Evolutionary conservation across 2,797 vertebrate species (phyloP).

Genomic region (Mastacembelus armatus): DNA sequence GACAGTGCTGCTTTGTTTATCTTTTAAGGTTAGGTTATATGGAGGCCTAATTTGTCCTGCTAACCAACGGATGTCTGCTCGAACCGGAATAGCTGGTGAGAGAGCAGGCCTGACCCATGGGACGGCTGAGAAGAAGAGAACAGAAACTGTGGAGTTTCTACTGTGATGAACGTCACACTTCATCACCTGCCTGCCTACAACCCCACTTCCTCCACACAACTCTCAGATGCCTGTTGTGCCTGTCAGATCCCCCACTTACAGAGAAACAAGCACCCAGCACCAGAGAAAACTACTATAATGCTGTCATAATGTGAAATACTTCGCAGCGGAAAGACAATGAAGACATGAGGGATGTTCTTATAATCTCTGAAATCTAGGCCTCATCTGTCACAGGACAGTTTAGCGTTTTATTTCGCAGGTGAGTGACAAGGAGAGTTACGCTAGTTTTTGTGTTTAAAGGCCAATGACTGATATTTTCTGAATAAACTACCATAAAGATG

Average conservation of each 20-base stretch:
- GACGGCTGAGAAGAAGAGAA: constrained; percentile 68
- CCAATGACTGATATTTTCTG: not conserved
- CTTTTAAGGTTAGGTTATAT: no score
- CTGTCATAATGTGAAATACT: not conserved
- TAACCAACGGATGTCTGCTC: constrained; percentile 63
- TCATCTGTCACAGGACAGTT: not conserved
- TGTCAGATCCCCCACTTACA: not conserved
- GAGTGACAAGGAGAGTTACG: not conserved
- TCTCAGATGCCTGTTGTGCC: constrained; percentile 5
- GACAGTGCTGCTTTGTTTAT: no score
- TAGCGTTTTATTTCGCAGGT: no score
- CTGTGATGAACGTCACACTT: constrained; percentile 62
- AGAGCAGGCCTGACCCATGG: constrained; percentile 54
- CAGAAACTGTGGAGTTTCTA: constrained; percentile 75
- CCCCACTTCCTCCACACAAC: constrained; percentile 35
- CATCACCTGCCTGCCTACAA: constrained; percentile 49
- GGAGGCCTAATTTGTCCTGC: constrained; percentile 14
- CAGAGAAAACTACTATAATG: not conserved
- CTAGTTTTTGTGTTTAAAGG: not conserved
- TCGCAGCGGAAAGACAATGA: not conserved
- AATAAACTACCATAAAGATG: not conserved
- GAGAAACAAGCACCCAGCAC: not conserved
- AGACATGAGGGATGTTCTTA: not conserved
- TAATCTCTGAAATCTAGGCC: no score
- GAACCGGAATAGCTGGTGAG: constrained; percentile 60